Evolutionary conservation across 2,797 vertebrate genomes (phyloP), one percentile per base, ranked within the genome.

Genomic region (Myripristis murdjan): DNA sequence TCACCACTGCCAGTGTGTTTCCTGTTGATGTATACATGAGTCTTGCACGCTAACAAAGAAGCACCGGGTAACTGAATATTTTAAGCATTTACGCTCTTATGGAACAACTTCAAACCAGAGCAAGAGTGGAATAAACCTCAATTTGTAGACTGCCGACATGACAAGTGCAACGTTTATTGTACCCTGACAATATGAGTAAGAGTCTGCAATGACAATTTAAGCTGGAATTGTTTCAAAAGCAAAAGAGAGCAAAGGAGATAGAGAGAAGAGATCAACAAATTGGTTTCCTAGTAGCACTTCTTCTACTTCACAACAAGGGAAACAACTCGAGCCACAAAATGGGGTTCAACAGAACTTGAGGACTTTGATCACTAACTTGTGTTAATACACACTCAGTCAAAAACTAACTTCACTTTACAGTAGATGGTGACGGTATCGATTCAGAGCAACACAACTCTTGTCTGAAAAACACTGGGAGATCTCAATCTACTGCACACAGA

Each of bases 41-140:
- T 16, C 23, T 18, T 35, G 28, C 5, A 5, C 6, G 24, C 7
- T n/a, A 62, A 31, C 11, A 54, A 2, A 65, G 33, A 77, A 60
- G 43, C 20, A 71, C 26, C 2, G 18, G 46, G 44, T 60, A 35
- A 47, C 65, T 53, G 56, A 2, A 47, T 33, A 43, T 57, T 63
- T 72, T 26, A 33, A 57, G 67, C 5, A 33, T 61, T 48, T 62
- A 71, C 59, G 52, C 24, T 69, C 15, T 41, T n/a, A 26, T 33
- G 49, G 6, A 31, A 4, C 28, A 31, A 31, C 6, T 31, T 23
- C n/a, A n/a, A n/a, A 58, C 7, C 26, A 73, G 12, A 62, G 22
- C 62, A 58, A 44, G 20, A 26, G 22, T 10, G 47, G 55, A 35
- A 46, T 41, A 3, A 35, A 8, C 16, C 56, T 24, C 11, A 12